Evolutionary conservation across 2,888 invertebrate genomes (phyloP), one percentile per base, ranked within the genome.

Genomic region (Lithophane semibrunnea): DNA sequence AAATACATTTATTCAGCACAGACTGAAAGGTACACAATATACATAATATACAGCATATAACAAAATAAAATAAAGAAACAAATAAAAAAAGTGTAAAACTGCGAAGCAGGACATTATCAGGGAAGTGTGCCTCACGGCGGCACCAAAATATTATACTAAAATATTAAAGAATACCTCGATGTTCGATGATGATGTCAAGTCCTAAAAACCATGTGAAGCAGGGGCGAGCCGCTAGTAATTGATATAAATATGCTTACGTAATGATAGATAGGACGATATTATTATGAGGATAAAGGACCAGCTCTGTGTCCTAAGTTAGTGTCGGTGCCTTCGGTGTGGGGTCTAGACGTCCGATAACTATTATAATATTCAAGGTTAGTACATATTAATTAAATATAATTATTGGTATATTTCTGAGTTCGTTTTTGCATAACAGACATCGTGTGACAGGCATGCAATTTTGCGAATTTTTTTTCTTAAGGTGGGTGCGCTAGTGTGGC

Each of bases 311-410:
- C 37, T 63, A 52, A 71, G 21, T 64, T 56, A 84, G 79, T 81
- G 12, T 72, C 29, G 0, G n/a, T 42, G 16, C 8, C 10, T 60
- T 21, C 49, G 58, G 54, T 42, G 16, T 54, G 13, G 42, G 10
- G 58, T 12, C 0, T 10, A 73, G 67, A 73, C 81, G 81, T 63
- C 12, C 29, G 49, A 47, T 21, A 21, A 9, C 2, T 37, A 37
- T 37, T 37, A 2, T 4, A 10, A 56, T 29, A 56, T 58, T 47
- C 63, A 58, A 79, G 79, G 79, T 79, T 18, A 79, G 79, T 68
- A 2, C 5, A 24, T n/a, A 56, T 0, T 5, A 56, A 56, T 56
- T n/a, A 29, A 29, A 29, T 29, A 54, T 54, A 54, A 10, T 29
- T n/a, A 54, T n/a, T 54, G 21, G 54, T 54, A 54, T 54, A 37